Evolutionary conservation across 2,888 invertebrate species (phyloP).

Genomic region (Leistus spinibarbis): DNA sequence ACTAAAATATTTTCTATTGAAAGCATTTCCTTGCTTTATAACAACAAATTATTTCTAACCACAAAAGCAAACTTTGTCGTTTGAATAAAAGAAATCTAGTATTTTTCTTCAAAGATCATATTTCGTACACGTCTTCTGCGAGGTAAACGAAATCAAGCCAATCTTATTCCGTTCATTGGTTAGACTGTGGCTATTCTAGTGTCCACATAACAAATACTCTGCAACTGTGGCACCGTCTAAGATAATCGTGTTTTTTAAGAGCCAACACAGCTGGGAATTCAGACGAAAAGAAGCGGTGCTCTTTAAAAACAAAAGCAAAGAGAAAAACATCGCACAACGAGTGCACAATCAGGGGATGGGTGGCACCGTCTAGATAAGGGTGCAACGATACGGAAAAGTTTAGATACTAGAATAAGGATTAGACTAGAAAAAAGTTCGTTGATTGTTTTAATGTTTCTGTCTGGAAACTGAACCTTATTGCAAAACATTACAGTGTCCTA

Average conservation of each 20-base stretch:
- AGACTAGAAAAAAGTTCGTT: background rate
- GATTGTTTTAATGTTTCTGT: background rate
- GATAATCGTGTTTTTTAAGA: slow-evolving; percentile 30
- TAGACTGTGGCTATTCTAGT: slow-evolving; percentile 10
- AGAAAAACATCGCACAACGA: slow-evolving; percentile 26
- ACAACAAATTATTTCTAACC: background rate
- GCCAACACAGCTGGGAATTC: slow-evolving; percentile 35
- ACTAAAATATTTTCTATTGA: too few relatives aligned
- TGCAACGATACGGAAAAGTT: background rate
- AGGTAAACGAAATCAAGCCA: slow-evolving; percentile 35
- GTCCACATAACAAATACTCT: background rate
- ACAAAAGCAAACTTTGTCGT: background rate
- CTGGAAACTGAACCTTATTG: background rate
- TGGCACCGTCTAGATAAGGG: background rate
- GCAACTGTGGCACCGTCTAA: background rate
- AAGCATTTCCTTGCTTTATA: too few relatives aligned
- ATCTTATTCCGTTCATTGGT: slow-evolving; percentile 31
- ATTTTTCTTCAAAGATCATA: slow-evolving; percentile 29
- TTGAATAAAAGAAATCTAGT: background rate
- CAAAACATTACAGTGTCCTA: background rate
- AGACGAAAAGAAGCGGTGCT: slow-evolving; percentile 35
- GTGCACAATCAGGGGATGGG: slow-evolving; percentile 11
- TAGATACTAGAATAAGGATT: background rate
- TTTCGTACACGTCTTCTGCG: slow-evolving; percentile 23
- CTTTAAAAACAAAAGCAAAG: slow-evolving; percentile 39